Evolutionary conservation across 2,888 invertebrate species (phyloP), one percentile per base, ranked within the genome.

Genomic region (Callyntrura guangdongensis): DNA sequence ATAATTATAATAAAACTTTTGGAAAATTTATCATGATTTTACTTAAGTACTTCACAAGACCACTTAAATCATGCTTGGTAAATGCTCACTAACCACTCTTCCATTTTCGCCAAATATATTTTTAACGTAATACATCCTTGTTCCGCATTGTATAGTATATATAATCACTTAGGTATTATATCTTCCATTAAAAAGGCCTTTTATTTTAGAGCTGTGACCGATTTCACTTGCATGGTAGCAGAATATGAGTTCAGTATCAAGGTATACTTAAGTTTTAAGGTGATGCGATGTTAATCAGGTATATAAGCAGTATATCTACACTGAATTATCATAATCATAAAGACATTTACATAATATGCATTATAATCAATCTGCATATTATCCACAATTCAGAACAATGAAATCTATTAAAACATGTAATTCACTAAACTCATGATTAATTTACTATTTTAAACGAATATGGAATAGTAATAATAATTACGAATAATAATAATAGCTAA

Each of bases 261-360:
- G 11, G 14, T 67, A 14, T 53, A 53, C 12, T 64, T 64, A 25
- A n/a, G 25, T 27, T 27, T 27, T 67, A 67, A 27, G 27, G 27
- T 45, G 72, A 72, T 86, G 77, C 49, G 67, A 14, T 86, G 53
- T 86, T 59, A 56, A 64, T 88, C 67, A 79, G 86, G 72, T 86
- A 86, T 72, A 72, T 27, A 86, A 86, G 86, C 86, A 86, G 77
- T 86, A 72, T n/a, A 36, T 61, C n/a, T 36, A 36, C 36, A 36
- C 36, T 36, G 36, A 36, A 36, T 36, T 36, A 36, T 36, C 36
- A 36, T 36, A 36, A 36, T 36, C 36, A 36, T 25, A 59, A 67
- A 9, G 9, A 59, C 45, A 0, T 45, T n/a, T n/a, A n/a, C n/a
- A n/a, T 67, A 87, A 67, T 64, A 61, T 49, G 25, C 17, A n/a